Evolutionary conservation across 2,888 invertebrate species (phyloP), one percentile per base, ranked within the genome.

Genomic region (Agrypnus murinus): DNA sequence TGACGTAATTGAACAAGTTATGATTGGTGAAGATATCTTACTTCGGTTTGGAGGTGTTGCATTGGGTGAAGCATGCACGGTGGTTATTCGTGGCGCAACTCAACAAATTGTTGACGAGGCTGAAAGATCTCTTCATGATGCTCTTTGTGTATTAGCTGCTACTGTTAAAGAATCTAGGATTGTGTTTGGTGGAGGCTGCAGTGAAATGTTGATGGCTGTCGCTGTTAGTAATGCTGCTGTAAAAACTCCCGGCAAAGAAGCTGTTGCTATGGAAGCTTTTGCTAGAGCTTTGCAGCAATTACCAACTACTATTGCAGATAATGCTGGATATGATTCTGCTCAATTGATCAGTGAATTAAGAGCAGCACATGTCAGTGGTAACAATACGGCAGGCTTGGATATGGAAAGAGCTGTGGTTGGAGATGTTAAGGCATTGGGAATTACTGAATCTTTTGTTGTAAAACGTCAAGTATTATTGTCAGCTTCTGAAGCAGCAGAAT

Each of bases 31-130:
- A 84, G 99, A 99, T 82, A 93, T 93, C 65, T 88, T 99, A 55
- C 87, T 99, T 77, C 94, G 97, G 75, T 99, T 99, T 88, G 94
- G 95, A 46, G 98, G 98, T 55, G 98, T 98, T 12, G 92, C 94
- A 75, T 86, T 97, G 74, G 99, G 99, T 19, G 95, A 99, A 83
- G 99, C 99, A 8, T 99, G 99, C 86, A 97, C 98, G 0, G 91
- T 99, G 75, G 93, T 99, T 0, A 93, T 99, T 79, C 93, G 99
- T 72, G 99, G 99, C 58, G 98, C 99, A 31, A 99, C 99, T 0
- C 94, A 98, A 85, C 99, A 99, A 86, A 97, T 98, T 82, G 91
- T 99, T 38, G 99, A 99, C 81, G 99, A 99, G 86, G 99, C 99
- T 0, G 99, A 99, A 81, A 91, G 99, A 50, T 99, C 99, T 0